Conservation (phyloP, 2,113 vertebrate genomes). For the Cochlearius cochlearius region DNA sequence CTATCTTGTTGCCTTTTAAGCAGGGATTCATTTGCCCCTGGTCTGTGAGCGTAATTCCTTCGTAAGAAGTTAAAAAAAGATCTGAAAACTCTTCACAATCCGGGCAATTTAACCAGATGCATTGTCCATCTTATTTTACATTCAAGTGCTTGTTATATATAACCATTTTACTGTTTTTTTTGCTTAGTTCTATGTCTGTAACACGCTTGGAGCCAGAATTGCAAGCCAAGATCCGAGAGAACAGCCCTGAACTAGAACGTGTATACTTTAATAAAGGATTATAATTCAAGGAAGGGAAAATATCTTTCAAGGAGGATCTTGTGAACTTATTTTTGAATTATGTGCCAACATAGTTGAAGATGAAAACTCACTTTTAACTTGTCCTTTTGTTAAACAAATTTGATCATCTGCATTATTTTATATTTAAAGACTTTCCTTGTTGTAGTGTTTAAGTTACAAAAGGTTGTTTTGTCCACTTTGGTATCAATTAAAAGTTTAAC, state of each 20-base stretch:
- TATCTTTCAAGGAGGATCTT: neutral
- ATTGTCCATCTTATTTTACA: neutral
- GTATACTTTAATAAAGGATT: slow-evolving; percentile 99
- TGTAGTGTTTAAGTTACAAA: slow-evolving; percentile 12
- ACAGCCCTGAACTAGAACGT: slow-evolving; percentile 78
- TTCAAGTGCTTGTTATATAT: neutral
- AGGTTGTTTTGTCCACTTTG: slow-evolving; percentile 29
- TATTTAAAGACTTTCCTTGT: neutral
- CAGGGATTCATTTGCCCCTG: neutral
- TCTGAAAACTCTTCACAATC: neutral
- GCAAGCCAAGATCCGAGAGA: slow-evolving; percentile 86
- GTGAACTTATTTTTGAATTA: slow-evolving; percentile 6
- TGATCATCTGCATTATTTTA: neutral
- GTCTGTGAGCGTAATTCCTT: neutral
- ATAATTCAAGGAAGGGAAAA: slow-evolving; percentile 51
- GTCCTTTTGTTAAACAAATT: slow-evolving; percentile 14
- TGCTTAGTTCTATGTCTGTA: slow-evolving; percentile 87
- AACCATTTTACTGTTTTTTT: slow-evolving; percentile 22
- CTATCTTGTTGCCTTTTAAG: neutral
- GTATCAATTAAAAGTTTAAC: slow-evolving; percentile 35
- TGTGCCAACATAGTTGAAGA: neutral
- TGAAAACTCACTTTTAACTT: neutral
- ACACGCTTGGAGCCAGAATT: slow-evolving; percentile 88
- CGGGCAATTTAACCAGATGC: neutral
- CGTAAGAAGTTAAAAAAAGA: neutral